Conservation (phyloP, 2,113 vertebrate species). For the Bettongia penicillata region DNA sequence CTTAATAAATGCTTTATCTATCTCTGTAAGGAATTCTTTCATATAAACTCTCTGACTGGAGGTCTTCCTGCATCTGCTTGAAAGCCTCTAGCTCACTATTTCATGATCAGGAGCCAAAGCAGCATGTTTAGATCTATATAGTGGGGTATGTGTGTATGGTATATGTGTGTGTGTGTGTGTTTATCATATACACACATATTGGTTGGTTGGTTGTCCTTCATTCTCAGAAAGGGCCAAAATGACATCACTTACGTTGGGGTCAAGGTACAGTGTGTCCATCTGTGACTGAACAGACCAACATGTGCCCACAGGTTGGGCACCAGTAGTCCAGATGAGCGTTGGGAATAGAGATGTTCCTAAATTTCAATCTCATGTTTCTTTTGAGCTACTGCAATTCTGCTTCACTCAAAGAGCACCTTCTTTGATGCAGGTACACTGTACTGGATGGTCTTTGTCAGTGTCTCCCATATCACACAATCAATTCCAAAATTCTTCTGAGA, state of each 20-base stretch:
- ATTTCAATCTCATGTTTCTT: not conserved
- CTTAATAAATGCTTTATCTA: not conserved
- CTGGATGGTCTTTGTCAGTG: not conserved
- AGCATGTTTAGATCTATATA: too few relatives aligned
- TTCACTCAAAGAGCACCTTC: not conserved
- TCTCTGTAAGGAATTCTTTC: not conserved
- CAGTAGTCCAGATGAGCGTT: not conserved
- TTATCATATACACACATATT: not conserved
- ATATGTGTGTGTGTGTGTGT: not conserved
- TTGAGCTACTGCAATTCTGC: not conserved
- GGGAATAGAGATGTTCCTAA: not conserved
- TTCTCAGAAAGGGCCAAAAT: not conserved
- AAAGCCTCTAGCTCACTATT: not conserved
- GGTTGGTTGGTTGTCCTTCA: not conserved
- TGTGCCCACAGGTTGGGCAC: not conserved
- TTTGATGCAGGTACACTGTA: not conserved
- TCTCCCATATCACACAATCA: not conserved
- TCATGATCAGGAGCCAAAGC: not conserved
- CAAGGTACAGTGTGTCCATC: not conserved
- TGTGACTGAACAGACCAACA: not conserved
- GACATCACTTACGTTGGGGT: not conserved
- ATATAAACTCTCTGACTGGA: not conserved
- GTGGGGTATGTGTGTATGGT: too few relatives aligned
- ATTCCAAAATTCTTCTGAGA: not conserved
- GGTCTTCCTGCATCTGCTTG: not conserved